Evolutionary conservation across 2,888 invertebrate genomes (phyloP), one percentile per base, ranked within the genome.

Genomic region (Onthophagus sagittarius): DNA sequence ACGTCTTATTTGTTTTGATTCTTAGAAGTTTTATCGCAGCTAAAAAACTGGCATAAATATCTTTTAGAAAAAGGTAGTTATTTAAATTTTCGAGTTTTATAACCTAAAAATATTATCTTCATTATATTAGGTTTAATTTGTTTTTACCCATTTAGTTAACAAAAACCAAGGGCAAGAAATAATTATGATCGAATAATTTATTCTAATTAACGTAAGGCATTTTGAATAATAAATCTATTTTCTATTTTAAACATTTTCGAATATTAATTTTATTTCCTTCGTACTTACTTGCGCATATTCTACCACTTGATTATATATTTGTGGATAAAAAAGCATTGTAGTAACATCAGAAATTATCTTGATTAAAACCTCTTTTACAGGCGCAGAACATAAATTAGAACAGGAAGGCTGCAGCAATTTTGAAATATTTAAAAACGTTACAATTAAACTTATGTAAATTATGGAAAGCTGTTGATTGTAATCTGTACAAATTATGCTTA

Each of bases 311-410:
- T 81, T 78, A 77, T 88, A 86, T 0, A 87, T 77, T 62, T 80
- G 78, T 0, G 87, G 86, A 81, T 86, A 88, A 71, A 88, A 79
- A 53, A 85, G 80, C 69, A 85, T 83, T 75, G 88, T 83, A 15
- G 87, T 81, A 1, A 86, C 84, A 79, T 89, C 88, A 76, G 39
- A 53, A 53, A 7, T 7, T 9, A 53, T 53, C 11, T 2, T 53
- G 11, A 53, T 11, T 11, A 53, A 53, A 53, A 53, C 39, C 11
- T 53, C 11, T 11, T 11, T 53, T 53, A 53, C 39, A 7, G 39
- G 39, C 6, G 1, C 39, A 53, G 2, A 53, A 53, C 2, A 53
- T 53, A 11, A 53, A 53, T 11, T 23, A 23, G 23, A 23, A 23
- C 3, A 2, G 1, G 23, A 23, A 53, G 39, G 39, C 11, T 4